phyloP scores from a whole-genome alignment of 1,140 invertebrate species.

The Bombyx mandarina region DNA sequence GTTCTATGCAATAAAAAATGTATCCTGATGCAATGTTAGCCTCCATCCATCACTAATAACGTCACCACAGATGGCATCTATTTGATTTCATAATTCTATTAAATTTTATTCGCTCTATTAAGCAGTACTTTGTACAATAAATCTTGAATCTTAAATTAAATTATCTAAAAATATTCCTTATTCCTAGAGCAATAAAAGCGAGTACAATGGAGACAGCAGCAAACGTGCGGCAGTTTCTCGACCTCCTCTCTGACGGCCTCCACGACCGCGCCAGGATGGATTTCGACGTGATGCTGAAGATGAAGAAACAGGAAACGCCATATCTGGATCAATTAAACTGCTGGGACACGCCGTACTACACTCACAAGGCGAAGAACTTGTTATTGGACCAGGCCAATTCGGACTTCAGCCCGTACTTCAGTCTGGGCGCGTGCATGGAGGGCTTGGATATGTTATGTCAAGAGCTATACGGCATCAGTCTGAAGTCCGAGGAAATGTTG shows the following conservation, averaged over 20 bases:
- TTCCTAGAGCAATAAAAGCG: conserved; percentile 82
- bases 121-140: too few relatives aligned
- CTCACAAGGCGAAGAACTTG: conserved; percentile 78
- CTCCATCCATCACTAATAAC: too few relatives aligned
- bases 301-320: conserved; percentile 76
- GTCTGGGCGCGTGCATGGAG: conserved; percentile 95
- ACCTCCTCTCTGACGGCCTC: conserved; percentile 81
- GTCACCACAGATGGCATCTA: too few relatives aligned
- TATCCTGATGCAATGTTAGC: too few relatives aligned
- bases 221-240: conserved; percentile 85
- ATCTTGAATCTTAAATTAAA: too few relatives aligned
- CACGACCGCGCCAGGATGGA: conserved; percentile 76
- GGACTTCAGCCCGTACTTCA: conserved; percentile 92
- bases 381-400: conserved; percentile 77
- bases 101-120: too few relatives aligned
- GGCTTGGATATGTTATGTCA: conserved; percentile 90
- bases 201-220: conserved; percentile 88
- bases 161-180: neutral
- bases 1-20: too few relatives aligned
- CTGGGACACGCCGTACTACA: conserved; percentile 91
- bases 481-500: conserved; percentile 79
- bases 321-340: conserved; percentile 71
- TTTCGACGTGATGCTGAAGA: conserved; percentile 80
- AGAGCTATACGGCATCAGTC: conserved; percentile 83
- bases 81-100: too few relatives aligned